Percentiles rank a stretch among this genome's conserved stretches.
These are phyloP conservation scores for Spatulosminthurus flaviceps DNA, from an alignment of 2,888 invertebrate species.

Conservation along the genomic window DNA sequence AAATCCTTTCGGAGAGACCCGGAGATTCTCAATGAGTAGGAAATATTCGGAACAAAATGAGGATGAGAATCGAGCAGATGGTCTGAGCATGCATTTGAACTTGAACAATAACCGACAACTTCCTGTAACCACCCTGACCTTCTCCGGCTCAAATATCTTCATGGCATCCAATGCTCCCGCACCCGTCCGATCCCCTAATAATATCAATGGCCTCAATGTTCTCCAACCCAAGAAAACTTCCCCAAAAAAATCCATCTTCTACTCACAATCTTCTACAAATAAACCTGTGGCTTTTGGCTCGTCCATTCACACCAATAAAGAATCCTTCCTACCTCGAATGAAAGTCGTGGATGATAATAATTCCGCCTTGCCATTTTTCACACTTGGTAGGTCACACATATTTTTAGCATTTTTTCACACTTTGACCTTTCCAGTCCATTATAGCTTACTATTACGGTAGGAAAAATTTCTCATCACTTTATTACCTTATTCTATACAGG, in stretches of 20 bases:
- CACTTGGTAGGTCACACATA: conserved; percentile 33
- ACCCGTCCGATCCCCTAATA: conserved; percentile 46
- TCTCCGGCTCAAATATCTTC: conserved; percentile 52
- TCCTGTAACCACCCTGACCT: conserved; percentile 61
- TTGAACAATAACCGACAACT: conserved; percentile 48
- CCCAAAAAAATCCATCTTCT: conserved; percentile 46
- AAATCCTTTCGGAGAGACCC: conserved; percentile 47
- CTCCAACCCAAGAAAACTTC: conserved; percentile 34
- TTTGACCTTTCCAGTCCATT: too few relatives aligned
- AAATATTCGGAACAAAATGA: conserved; percentile 43
- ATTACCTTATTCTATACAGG: too few relatives aligned
- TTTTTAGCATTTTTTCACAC: too few relatives aligned
- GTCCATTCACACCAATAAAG: conserved; percentile 47
- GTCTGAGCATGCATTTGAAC: conserved; percentile 32
- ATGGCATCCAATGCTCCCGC: conserved; percentile 42
- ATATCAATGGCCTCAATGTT: conserved; percentile 22
- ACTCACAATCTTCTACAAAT: conserved; percentile 26
- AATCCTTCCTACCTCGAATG: conserved; percentile 61
- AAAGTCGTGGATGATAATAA: conserved; percentile 51
- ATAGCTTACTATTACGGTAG: too few relatives aligned
- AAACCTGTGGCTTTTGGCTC: conserved; percentile 44
- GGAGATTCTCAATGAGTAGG: conserved; percentile 54
- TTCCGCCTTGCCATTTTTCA: conserved; percentile 47
- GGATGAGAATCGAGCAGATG: conserved; percentile 20
- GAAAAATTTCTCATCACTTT: too few relatives aligned